Percentiles rank a stretch among this genome's conserved stretches.
phyloP scores from a whole-genome alignment of 1,140 invertebrate species.

The Calliphora vicina region DNA sequence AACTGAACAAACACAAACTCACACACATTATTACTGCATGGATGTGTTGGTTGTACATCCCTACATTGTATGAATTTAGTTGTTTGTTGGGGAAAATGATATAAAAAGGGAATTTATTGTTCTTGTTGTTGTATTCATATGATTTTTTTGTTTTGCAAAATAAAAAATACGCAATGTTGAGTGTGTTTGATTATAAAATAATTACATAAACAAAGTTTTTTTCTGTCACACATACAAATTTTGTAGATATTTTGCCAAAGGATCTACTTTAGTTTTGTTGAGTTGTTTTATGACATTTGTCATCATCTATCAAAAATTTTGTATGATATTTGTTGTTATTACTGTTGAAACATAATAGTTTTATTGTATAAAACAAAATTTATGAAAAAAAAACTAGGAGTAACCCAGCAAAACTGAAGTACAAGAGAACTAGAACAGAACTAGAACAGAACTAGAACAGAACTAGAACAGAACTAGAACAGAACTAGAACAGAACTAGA shows the following conservation, averaged over 20 bases:
- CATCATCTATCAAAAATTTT: conserved; percentile 35
- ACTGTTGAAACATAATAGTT: not conserved
- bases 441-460: no score
- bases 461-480: no score
- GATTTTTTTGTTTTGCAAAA: not conserved
- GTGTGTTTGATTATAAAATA: conserved; percentile 36
- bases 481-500: no score
- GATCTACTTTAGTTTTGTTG: not conserved
- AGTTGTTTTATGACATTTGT: conserved; percentile 25
- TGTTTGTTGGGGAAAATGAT: not conserved
- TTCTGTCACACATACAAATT: not conserved
- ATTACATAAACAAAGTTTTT: conserved; percentile 27
- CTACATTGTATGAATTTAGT: not conserved
- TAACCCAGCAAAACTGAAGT: not conserved
- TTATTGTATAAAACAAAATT: not conserved
- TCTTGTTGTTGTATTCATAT: not conserved
- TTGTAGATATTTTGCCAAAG: not conserved
- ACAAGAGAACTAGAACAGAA: no score
- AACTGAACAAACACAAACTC: not conserved
- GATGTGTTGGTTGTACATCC: not conserved
- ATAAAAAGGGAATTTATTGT: not conserved
- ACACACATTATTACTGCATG: not conserved
- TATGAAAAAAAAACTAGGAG: not conserved
- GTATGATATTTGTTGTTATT: not conserved
- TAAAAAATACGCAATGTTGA: not conserved